These are phyloP conservation scores for Cephus rjabovi DNA, from an alignment of 2,888 invertebrate species.

Conservation along the genomic window DNA sequence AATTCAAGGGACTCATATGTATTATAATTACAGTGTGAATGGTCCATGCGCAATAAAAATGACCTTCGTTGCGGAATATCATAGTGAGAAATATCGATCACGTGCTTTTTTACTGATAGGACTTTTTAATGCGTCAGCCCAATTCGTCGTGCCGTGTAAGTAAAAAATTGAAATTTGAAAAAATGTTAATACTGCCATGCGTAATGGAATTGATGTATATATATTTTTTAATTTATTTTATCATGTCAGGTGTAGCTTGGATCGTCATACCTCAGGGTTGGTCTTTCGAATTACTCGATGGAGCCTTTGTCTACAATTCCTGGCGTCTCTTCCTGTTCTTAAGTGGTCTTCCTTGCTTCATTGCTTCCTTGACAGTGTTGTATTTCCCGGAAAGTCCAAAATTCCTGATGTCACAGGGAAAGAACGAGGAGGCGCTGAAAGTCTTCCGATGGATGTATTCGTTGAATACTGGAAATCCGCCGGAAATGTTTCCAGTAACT, in stretches of 20 bases:
- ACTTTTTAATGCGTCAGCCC: no score
- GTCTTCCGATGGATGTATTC: constrained; percentile 75
- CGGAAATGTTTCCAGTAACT: constrained; percentile 75
- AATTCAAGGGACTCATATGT: background rate
- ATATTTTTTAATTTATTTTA: constrained; percentile 5
- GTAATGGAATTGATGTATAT: background rate
- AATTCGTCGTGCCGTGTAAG: no score
- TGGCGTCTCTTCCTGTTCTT: constrained; percentile 68
- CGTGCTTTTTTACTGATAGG: no score
- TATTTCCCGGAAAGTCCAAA: constrained; percentile 83
- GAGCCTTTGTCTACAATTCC: constrained; percentile 63
- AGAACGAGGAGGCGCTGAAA: constrained; percentile 74
- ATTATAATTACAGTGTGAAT: constrained; percentile 69
- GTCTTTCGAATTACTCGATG: constrained; percentile 65
- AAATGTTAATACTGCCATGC: background rate
- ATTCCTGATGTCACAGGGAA: constrained; percentile 78
- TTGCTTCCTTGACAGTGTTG: constrained; percentile 73
- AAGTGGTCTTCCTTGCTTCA: constrained; percentile 74
- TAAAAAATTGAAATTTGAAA: no score
- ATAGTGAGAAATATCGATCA: constrained; percentile 72
- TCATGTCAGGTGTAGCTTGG: constrained; percentile 77
- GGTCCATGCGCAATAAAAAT: constrained; percentile 81
- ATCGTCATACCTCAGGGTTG: constrained; percentile 74
- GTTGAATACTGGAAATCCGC: constrained; percentile 74
- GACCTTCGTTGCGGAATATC: constrained; percentile 79